Conservation (phyloP, 92 coral and sea anemone genomes). For the Porites evermanni region DNA sequence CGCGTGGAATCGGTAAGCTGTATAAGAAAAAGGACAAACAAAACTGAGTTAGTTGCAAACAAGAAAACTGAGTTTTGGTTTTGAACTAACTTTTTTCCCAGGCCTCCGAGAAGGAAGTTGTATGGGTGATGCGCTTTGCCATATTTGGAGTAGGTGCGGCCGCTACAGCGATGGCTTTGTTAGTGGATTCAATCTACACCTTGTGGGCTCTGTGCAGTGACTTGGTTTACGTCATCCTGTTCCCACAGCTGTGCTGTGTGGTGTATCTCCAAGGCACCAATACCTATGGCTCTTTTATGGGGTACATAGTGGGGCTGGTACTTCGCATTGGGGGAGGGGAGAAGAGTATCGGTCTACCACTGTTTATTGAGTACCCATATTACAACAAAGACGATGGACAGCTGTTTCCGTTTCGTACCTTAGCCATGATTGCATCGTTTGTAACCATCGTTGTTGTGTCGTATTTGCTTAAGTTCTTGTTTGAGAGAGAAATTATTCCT, state of each 20-base stretch:
- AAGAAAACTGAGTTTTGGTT: too few relatives aligned
- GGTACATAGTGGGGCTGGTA: constrained; percentile 82
- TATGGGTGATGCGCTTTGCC: constrained; percentile 89
- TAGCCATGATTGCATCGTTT: constrained; percentile 84
- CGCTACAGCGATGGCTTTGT: constrained; percentile 89
- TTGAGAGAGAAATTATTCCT: constrained; percentile 70
- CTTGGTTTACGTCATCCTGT: constrained; percentile 91
- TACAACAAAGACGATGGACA: constrained; percentile 79
- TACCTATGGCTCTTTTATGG: constrained; percentile 86
- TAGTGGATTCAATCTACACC: constrained; percentile 84
- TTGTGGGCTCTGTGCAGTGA: constrained; percentile 89
- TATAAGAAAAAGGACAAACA: too few relatives aligned
- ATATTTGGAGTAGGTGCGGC: constrained; percentile 86
- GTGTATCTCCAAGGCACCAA: constrained; percentile 79
- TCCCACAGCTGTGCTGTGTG: constrained; percentile 93
- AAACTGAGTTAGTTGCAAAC: too few relatives aligned
- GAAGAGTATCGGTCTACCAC: constrained; percentile 66
- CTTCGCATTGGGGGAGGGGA: constrained; percentile 91
- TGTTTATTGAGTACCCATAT: constrained; percentile 82
- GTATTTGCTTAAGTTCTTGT: constrained; percentile 65
- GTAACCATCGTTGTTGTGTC: constrained; percentile 80
- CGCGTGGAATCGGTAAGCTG: too few relatives aligned
- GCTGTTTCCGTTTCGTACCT: constrained; percentile 90
- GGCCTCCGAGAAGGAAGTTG: constrained; percentile 88
- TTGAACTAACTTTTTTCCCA: constrained; percentile 24